Evolutionary conservation across 2,797 vertebrate species (phyloP), one percentile per base, ranked within the genome.

Genomic region (Etheostoma perlongum): DNA sequence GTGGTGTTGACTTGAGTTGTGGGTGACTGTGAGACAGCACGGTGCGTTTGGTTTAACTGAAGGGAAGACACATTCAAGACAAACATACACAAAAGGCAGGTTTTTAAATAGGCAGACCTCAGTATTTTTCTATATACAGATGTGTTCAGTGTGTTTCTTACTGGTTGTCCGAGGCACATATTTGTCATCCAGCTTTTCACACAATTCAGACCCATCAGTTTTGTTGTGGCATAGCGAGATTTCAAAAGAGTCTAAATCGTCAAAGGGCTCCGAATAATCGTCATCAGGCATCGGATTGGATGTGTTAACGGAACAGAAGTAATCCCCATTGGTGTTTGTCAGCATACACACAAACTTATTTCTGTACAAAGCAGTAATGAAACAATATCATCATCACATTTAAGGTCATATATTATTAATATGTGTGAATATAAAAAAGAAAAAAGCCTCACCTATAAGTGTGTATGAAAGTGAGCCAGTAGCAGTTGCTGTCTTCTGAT

Each of bases 21-120:
- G 74, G 30, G 11, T 75, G 5, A 94, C 19, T 0, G 67, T 72
- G 66, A 95, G 91, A 76, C 88, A 72, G 49, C 88, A 66, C 0
- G 95, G 95, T 5, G 81, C 1, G 1, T 90, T 82, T 0, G 93
- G 95, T 65, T 85, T 93, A 77, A 96, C 95, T 96, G 76, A 66
- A 13, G 25, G 70, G 30, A 74, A 59, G 52, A 73, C 21, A 78
- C 19, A 70, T 15, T 18, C 23, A 72, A 72, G 16, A 52, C 44
- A 67, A 48, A 55, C 2, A 42, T 18, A 53, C 19, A 51, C 10
- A 14, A 64, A 59, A 60, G 13, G 23, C 27, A 62, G 53, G 16
- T 30, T 76, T 54, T 27, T 21, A 25, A 36, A 47, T 23, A 47
- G 6, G 16, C 16, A 63, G 15, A 40, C 21, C 15, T 63, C 44